Conservation (phyloP, 2,888 invertebrate species). For the Atherix ibis region DNA sequence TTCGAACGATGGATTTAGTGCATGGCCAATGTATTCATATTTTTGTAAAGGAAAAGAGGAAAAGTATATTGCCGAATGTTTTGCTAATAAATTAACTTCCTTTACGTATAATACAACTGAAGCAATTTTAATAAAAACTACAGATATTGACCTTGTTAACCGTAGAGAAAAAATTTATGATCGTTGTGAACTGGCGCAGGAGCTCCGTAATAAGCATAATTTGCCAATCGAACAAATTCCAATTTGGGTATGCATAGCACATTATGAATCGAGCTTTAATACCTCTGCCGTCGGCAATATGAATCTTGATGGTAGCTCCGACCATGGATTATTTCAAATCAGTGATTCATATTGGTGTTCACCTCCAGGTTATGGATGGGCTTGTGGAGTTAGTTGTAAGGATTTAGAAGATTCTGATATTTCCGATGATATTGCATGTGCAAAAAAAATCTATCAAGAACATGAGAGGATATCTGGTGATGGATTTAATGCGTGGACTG, state of each 20-base stretch:
- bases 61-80: slow-evolving; percentile 13
- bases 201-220: slow-evolving; percentile 37
- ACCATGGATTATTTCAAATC: slow-evolving; percentile 60
- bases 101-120: too few species aligned
- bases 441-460: slow-evolving; percentile 45
- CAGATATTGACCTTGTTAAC: slow-evolving; percentile 12
- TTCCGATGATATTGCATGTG: slow-evolving; percentile 51
- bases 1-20: slow-evolving; percentile 52
- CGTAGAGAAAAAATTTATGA: slow-evolving; percentile 41
- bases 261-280: slow-evolving; percentile 48
- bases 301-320: slow-evolving; percentile 39
- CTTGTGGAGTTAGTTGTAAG: slow-evolving; percentile 44
- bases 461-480: slow-evolving; percentile 50
- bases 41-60: slow-evolving; percentile 17
- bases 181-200: slow-evolving; percentile 50
- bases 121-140: background rate
- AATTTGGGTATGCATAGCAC: slow-evolving; percentile 51
- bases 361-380: slow-evolving; percentile 37
- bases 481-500: slow-evolving; percentile 60
- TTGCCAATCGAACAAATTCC: slow-evolving; percentile 35
- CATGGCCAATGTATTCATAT: slow-evolving; percentile 24
- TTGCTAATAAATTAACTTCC: too few species aligned
- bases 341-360: slow-evolving; percentile 56
- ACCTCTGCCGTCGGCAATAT: slow-evolving; percentile 39
- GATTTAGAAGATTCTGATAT: slow-evolving; percentile 52